These are phyloP conservation scores for Garra rufa DNA, from an alignment of 2,113 vertebrate species.

Conservation along the genomic window DNA sequence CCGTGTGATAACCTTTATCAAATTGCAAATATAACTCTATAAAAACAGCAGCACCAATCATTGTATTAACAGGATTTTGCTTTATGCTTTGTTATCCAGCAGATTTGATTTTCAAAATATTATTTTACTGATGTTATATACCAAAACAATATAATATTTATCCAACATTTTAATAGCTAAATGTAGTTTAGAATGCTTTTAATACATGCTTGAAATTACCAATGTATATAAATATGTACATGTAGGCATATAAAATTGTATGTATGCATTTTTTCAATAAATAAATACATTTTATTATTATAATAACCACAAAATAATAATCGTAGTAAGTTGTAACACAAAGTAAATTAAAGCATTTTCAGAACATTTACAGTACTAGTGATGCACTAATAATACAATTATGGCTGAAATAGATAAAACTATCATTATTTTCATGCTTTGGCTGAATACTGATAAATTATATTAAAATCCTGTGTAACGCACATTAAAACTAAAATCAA, in stretches of 20 bases:
- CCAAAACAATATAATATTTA: background rate
- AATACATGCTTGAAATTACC: background rate
- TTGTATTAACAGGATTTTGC: background rate
- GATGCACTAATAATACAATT: background rate
- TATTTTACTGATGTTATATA: background rate
- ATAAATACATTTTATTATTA: no score
- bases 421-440: background rate
- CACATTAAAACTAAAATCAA: background rate
- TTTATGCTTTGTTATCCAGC: background rate
- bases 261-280: no score
- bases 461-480: no score
- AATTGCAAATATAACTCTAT: background rate
- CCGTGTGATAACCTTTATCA: constrained; percentile 12
- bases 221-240: background rate
- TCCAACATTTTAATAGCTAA: no score
- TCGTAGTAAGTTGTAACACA: background rate
- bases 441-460: background rate
- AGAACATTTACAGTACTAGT: background rate
- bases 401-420: background rate
- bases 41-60: background rate
- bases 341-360: background rate
- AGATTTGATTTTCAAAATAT: background rate
- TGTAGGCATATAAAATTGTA: background rate
- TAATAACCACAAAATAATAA: no score
- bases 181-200: no score